Conservation (phyloP, 1,140 invertebrate species). For the Macrocentrus cingulum region DNA sequence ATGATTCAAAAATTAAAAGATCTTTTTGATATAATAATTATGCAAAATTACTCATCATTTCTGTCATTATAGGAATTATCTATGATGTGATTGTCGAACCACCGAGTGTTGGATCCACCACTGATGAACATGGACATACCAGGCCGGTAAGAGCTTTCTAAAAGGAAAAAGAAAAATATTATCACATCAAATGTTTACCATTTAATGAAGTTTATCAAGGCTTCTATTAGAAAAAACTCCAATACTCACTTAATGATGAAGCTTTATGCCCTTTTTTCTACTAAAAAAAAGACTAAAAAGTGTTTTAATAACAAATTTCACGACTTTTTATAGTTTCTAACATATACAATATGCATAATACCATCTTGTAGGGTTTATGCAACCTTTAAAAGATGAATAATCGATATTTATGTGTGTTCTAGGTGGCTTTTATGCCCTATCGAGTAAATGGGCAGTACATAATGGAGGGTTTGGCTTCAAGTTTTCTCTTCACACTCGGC, state of each 20-base stretch:
- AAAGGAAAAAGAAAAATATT: too few relatives aligned
- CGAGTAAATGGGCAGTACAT: slow-evolving; percentile 98
- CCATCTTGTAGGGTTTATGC: slow-evolving; percentile 7
- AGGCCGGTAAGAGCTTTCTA: slow-evolving; percentile 72
- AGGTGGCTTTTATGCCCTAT: slow-evolving; percentile 98
- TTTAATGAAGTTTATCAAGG: too few relatives aligned
- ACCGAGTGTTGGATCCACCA: slow-evolving; percentile 95
- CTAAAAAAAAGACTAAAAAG: too few relatives aligned
- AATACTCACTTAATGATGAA: too few relatives aligned
- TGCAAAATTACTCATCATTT: too few relatives aligned
- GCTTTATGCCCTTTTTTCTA: too few relatives aligned
- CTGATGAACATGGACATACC: slow-evolving; percentile 94
- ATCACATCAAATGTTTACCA: too few relatives aligned
- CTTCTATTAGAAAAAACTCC: too few relatives aligned
- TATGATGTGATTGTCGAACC: slow-evolving; percentile 99
- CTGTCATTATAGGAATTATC: slow-evolving; percentile 94
- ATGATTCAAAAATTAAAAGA: too few relatives aligned
- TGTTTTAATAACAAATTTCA: not conserved
- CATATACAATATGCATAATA: too few relatives aligned
- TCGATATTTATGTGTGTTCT: not conserved
- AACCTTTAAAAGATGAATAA: slow-evolving; percentile 12
- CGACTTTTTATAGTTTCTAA: too few relatives aligned
- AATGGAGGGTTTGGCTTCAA: slow-evolving; percentile 96
- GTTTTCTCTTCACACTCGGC: slow-evolving; percentile 94
- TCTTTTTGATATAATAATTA: too few relatives aligned